Percentiles rank a stretch among this genome's conserved stretches.
Conservation (phyloP, 2,113 vertebrate species). For the Phaethornis superciliosus region DNA sequence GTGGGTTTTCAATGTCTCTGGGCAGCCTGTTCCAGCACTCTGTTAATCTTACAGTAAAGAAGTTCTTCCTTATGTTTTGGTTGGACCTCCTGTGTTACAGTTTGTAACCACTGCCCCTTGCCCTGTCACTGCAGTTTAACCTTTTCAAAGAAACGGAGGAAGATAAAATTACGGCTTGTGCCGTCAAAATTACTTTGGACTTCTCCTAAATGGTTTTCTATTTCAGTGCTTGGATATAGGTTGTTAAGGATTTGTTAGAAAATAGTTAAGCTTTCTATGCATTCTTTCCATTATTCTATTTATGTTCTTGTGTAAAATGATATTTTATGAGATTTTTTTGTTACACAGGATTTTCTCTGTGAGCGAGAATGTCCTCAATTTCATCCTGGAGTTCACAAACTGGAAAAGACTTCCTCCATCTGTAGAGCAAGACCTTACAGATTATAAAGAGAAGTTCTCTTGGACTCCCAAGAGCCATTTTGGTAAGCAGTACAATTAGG, state of each 20-base stretch:
- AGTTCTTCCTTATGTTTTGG: too few species aligned
- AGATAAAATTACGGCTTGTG: background rate
- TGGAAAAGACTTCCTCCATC: conserved; percentile 54
- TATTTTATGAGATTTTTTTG: background rate
- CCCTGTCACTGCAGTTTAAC: too few species aligned
- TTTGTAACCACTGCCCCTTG: too few species aligned
- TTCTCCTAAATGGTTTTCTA: background rate
- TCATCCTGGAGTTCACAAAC: conserved; percentile 46
- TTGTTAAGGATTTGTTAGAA: background rate
- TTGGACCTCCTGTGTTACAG: too few species aligned
- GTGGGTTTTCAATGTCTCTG: too few species aligned
- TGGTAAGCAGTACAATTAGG: background rate
- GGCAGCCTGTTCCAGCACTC: too few species aligned
- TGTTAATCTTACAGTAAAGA: too few species aligned
- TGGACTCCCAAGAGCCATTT: conserved; percentile 49
- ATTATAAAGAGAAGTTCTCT: background rate
- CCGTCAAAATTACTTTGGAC: background rate
- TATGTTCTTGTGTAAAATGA: background rate
- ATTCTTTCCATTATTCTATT: background rate
- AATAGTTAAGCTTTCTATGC: background rate
- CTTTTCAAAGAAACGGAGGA: background rate
- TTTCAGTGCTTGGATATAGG: background rate
- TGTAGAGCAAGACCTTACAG: conserved; percentile 12
- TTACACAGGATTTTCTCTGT: conserved; percentile 4
- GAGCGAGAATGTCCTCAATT: background rate